Evolutionary conservation across 1,140 invertebrate genomes (phyloP), one percentile per base, ranked within the genome.

Genomic region (Steinernema feltiae): DNA sequence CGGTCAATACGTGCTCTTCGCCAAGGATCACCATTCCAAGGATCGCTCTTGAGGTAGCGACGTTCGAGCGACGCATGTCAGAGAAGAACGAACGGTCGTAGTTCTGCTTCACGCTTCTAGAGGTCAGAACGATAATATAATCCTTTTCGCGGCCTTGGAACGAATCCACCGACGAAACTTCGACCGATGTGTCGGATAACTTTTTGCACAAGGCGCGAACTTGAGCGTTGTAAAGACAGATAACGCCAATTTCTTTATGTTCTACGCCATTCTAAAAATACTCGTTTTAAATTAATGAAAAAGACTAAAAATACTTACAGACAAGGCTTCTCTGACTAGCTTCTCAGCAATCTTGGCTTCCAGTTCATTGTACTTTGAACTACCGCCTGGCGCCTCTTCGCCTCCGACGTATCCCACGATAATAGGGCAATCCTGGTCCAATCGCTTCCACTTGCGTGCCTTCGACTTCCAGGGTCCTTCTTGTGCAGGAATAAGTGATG

Each of bases 101-200:
- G 53, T 27, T 27, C 7, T 21, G 2, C 3, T 27, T 15, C 7
- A 21, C 24, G 53, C 53, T 63, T 27, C 53, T 15, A 7, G 12
- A 15, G 53, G 53, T 63, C 12, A 12, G 24, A 12, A 63, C 53
- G 53, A 63, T 63, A 27, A 63, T 63, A 21, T 63, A 63, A 27
- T 63, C 53, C 53, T 63, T 63, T 21, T 63, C 53, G 15, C 53
- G 53, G 53, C 53, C 53, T 63, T 63, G 53, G 53, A 63, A 63
- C 53, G 53, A 63, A 27, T 63, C 53, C 7, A 63, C 53, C 7
- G 53, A 63, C 53, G 53, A 12, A 7, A 63, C 53, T 27, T 63
- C 53, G 7, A 63, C 53, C 2, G 15, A 3, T 3, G 24, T 27
- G 24, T 63, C 24, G 15, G 53, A 7, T 3, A 63, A 21, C 15